A percentile compares a stretch with the other conserved stretches of the same genome.
Conservation (phyloP, 1,140 invertebrate species). For the Hyphantria cunea region DNA sequence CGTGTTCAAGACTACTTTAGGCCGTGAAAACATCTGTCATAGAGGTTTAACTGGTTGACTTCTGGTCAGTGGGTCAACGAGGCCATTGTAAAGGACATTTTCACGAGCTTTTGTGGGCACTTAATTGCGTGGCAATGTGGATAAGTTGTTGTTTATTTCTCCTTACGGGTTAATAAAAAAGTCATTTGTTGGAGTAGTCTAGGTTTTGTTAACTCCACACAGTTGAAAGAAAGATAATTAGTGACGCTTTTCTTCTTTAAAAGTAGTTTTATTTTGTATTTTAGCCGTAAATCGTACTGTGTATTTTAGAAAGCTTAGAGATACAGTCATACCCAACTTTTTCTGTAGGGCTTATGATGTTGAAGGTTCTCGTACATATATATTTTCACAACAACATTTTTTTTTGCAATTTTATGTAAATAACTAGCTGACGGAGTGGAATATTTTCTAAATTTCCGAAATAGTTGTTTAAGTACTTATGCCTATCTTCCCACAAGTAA, state of each 20-base stretch:
- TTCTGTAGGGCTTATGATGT: no score
- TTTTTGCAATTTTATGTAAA: no score
- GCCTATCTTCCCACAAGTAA: no score
- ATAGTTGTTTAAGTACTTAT: no score
- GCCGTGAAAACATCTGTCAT: constrained; percentile 69
- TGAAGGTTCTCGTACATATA: no score
- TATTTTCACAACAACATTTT: no score
- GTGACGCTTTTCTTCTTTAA: constrained; percentile 4
- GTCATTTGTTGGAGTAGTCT: constrained; percentile 16
- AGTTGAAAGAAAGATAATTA: constrained; percentile 4
- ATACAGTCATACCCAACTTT: no score
- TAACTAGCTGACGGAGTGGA: no score
- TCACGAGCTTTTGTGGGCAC: constrained; percentile 33
- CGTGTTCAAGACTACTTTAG: constrained; percentile 47
- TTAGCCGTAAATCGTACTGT: not conserved
- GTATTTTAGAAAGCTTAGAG: not conserved
- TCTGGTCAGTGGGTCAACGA: constrained; percentile 64
- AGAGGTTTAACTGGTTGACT: constrained; percentile 48
- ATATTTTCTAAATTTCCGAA: no score
- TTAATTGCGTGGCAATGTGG: constrained; percentile 41
- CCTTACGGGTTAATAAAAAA: constrained; percentile 29
- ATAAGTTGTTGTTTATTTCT: constrained; percentile 23
- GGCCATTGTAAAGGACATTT: constrained; percentile 42
- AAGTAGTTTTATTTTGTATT: not conserved
- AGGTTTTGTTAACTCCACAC: constrained; percentile 7